Percentiles rank a stretch among this genome's conserved stretches.
These are phyloP conservation scores for Labeo calbasu DNA, from an alignment of 2,797 vertebrate species.

Conservation along the genomic window DNA sequence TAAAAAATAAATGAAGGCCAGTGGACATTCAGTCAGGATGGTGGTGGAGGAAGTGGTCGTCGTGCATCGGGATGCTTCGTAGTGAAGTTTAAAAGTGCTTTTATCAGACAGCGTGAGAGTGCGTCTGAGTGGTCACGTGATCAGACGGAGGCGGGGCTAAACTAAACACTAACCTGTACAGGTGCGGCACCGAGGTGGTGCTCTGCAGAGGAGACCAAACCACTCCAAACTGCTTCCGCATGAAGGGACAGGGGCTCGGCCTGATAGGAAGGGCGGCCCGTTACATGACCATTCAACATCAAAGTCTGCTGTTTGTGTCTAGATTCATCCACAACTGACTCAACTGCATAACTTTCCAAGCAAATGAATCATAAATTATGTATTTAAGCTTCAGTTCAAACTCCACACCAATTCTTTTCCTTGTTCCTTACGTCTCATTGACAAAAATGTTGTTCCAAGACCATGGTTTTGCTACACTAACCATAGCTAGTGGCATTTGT, in stretches of 20 bases:
- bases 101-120: neutral
- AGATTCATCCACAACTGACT: neutral
- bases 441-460: neutral
- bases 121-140: neutral
- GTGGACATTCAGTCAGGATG: neutral
- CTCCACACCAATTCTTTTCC: neutral
- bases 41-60: neutral
- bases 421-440: neutral
- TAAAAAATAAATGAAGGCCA: neutral
- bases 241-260: conserved; percentile 73
- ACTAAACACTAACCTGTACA: conserved; percentile 79
- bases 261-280: conserved; percentile 65
- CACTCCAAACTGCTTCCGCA: conserved; percentile 73
- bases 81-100: neutral
- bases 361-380: neutral
- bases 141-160: conserved; percentile 63
- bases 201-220: conserved; percentile 79
- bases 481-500: too few relatives aligned
- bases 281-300: conserved; percentile 65
- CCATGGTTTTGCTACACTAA: too few relatives aligned
- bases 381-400: neutral
- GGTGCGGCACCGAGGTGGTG: conserved; percentile 80
- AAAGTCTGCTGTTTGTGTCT: neutral
- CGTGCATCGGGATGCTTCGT: neutral
- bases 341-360: neutral